Percentiles rank a stretch among this genome's conserved stretches.
Conservation (phyloP, 2,888 invertebrate species). For the Fragum fragum region DNA sequence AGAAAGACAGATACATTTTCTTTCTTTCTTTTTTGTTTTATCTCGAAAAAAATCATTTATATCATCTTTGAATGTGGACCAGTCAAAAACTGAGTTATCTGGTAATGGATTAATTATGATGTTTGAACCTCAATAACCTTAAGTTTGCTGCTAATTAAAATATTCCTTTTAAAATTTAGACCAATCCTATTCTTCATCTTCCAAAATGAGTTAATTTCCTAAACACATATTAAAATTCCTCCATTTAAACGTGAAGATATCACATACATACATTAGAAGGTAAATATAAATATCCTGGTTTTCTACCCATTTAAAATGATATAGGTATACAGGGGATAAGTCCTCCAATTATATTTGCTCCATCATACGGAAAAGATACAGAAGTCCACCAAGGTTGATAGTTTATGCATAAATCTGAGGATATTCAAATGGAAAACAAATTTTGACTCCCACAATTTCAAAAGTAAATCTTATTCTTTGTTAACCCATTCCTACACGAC, state of each 20-base stretch:
- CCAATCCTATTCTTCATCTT: too few relatives aligned
- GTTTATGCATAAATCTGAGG: background rate
- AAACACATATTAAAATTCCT: background rate
- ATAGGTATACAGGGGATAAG: constrained; percentile 24
- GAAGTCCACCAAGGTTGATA: background rate
- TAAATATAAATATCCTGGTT: constrained; percentile 3
- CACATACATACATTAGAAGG: background rate
- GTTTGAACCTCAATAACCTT: too few relatives aligned
- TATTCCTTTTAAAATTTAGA: too few relatives aligned
- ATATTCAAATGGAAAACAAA: background rate
- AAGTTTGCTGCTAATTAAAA: too few relatives aligned
- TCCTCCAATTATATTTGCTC: constrained; percentile 50
- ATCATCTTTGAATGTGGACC: too few relatives aligned
- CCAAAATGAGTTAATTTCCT: background rate
- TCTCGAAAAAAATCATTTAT: too few relatives aligned
- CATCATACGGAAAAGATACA: constrained; percentile 43
- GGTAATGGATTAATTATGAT: too few relatives aligned
- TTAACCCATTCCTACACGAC: too few relatives aligned
- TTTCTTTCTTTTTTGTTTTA: too few relatives aligned
- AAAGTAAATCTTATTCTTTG: too few relatives aligned
- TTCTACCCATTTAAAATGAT: background rate
- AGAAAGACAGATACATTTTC: too few relatives aligned
- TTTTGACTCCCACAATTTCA: background rate
- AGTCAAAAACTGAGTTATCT: too few relatives aligned
- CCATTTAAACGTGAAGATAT: background rate